Conservation (phyloP, 2,113 vertebrate species). For the Hippocampus comes region DNA sequence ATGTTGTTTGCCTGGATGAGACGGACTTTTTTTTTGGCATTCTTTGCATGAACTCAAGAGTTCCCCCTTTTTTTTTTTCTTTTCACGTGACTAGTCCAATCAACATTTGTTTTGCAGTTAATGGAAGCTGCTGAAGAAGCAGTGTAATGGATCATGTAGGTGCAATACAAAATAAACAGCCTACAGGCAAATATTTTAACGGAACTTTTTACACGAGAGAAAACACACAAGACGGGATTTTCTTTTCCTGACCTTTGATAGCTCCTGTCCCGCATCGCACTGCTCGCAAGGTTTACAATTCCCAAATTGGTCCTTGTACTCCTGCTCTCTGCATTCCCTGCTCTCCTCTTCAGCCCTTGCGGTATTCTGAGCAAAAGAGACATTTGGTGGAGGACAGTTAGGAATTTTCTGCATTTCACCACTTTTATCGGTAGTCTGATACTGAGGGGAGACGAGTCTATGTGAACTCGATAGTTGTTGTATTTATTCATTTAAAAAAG, state of each 20-base stretch:
- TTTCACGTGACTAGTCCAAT: background rate
- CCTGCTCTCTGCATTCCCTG: slow-evolving; percentile 88
- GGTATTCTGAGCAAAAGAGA: slow-evolving; percentile 68
- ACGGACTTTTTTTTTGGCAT: slow-evolving; percentile 45
- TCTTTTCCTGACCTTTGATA: slow-evolving; percentile 82
- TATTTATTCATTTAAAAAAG: too few species aligned
- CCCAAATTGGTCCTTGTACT: slow-evolving; percentile 84
- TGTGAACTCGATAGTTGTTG: slow-evolving; percentile 5
- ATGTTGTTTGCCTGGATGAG: slow-evolving; percentile 40
- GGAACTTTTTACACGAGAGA: background rate
- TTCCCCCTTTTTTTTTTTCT: slow-evolving; percentile 4
- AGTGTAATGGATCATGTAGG: slow-evolving; percentile 17
- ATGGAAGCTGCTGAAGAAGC: slow-evolving; percentile 28
- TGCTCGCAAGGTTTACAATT: slow-evolving; percentile 85
- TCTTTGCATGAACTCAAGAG: slow-evolving; percentile 31
- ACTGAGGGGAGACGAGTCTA: slow-evolving; percentile 17
- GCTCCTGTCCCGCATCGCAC: slow-evolving; percentile 93
- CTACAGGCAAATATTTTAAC: slow-evolving; percentile 2
- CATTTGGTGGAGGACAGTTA: slow-evolving; percentile 35
- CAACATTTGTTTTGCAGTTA: slow-evolving; percentile 8
- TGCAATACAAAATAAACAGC: slow-evolving; percentile 20
- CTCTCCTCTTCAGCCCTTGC: slow-evolving; percentile 83
- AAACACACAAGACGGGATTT: background rate
- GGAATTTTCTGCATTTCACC: slow-evolving; percentile 46
- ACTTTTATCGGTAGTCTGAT: slow-evolving; percentile 6